These are phyloP conservation scores for Drosophila hamatofila DNA, from an alignment of 2,888 invertebrate genomes.

Conservation along the genomic window DNA sequence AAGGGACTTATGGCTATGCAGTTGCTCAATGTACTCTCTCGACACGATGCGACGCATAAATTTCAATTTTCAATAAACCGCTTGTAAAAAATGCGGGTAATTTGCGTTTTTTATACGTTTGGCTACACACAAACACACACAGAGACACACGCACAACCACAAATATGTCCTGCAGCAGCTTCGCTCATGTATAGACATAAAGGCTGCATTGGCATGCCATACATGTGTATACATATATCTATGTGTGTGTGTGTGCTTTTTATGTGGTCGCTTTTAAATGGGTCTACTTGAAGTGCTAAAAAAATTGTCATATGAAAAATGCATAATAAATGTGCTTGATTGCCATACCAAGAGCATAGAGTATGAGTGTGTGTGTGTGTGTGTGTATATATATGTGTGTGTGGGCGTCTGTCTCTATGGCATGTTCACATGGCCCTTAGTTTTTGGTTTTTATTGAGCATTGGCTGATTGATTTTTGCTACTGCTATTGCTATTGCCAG, in stretches of 20 bases:
- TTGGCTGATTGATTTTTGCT: constrained; percentile 67
- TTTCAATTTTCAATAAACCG: constrained; percentile 75
- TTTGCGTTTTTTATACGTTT: constrained; percentile 62
- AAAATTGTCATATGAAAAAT: constrained; percentile 77
- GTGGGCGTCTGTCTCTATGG: constrained; percentile 20
- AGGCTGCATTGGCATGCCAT: constrained; percentile 43
- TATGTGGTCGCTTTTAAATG: constrained; percentile 77
- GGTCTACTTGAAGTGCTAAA: constrained; percentile 63
- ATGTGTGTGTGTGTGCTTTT: constrained; percentile 50
- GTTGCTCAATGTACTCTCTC: constrained; percentile 19
- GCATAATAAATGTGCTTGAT: constrained; percentile 78
- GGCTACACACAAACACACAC: constrained; percentile 11
- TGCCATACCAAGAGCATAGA: constrained; percentile 40
- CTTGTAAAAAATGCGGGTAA: constrained; percentile 80
- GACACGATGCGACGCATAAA: constrained; percentile 60
- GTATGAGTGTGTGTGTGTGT: constrained; percentile 1
- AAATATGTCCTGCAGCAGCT: constrained; percentile 37
- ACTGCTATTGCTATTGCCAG: constrained; percentile 34
- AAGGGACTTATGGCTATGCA: constrained; percentile 27
- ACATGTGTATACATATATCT: constrained; percentile 11
- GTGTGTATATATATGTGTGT: constrained; percentile 3
- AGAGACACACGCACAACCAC: constrained; percentile 19
- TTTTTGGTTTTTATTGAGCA: constrained; percentile 54
- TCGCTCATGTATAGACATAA: constrained; percentile 57
- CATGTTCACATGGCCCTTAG: constrained; percentile 55